These are phyloP conservation scores for Chrysaora quinquecirrha DNA, from an alignment of 30 jellyfish, hydroid and myxozoan genomes.

Conservation along the genomic window DNA sequence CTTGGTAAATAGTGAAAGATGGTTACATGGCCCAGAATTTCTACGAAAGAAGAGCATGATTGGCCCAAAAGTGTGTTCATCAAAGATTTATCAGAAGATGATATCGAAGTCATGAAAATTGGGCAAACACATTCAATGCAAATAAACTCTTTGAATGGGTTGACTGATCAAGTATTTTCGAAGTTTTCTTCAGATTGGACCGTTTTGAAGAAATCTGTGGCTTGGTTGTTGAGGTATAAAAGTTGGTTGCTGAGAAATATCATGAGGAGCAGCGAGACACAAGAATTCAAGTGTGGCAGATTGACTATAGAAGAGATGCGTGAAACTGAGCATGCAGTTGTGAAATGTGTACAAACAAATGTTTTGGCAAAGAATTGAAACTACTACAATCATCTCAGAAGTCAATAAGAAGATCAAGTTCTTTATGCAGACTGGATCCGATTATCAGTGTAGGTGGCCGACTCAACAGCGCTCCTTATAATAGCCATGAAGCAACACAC, in stretches of 20 bases:
- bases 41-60: constrained; percentile 7
- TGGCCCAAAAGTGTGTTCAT: constrained; percentile 23
- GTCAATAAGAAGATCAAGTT: constrained; percentile 4
- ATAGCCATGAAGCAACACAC: neutral
- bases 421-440: constrained; percentile 47
- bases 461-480: constrained; percentile 3
- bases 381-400: neutral
- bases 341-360: constrained; percentile 16
- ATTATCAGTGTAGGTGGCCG: constrained; percentile 36
- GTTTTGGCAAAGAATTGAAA: constrained; percentile 35
- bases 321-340: constrained; percentile 24
- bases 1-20: constrained; percentile 16
- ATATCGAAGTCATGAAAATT: constrained; percentile 25
- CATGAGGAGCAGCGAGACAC: neutral
- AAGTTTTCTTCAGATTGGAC: constrained; percentile 32
- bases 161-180: constrained; percentile 10
- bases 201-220: constrained; percentile 25
- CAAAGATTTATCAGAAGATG: constrained; percentile 34
- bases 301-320: constrained; percentile 16
- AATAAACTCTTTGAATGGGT: neutral
- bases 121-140: constrained; percentile 31
- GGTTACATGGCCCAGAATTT: constrained; percentile 60
- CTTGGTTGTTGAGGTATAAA: constrained; percentile 36
- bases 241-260: constrained; percentile 14
- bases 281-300: neutral